phyloP scores from a whole-genome alignment of 92 coral and sea anemone species.

The Nematostella vectensis region DNA sequence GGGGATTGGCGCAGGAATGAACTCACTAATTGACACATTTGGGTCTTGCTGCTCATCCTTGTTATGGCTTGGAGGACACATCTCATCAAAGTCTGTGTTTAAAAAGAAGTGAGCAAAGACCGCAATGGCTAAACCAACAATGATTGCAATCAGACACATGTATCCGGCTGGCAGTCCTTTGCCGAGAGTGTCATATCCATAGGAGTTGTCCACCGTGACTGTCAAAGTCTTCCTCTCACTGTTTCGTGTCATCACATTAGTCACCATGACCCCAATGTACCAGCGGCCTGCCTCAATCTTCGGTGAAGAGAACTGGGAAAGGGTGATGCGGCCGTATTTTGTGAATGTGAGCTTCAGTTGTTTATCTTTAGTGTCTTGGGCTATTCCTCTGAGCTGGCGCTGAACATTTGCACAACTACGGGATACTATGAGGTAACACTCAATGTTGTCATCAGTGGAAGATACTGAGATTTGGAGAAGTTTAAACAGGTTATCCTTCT shows the following conservation, averaged over 20 bases:
- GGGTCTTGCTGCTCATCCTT: conserved; percentile 8
- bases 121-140: conserved; percentile 68
- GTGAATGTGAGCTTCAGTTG: conserved; percentile 59
- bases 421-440: conserved; percentile 62
- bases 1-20: conserved; percentile 50
- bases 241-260: conserved; percentile 14
- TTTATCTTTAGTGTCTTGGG: conserved; percentile 11
- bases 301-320: conserved; percentile 78
- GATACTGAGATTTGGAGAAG: conserved; percentile 61
- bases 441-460: conserved; percentile 41
- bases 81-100: conserved; percentile 82
- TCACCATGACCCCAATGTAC: conserved; percentile 70
- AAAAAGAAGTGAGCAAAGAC: conserved; percentile 78
- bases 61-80: conserved; percentile 16
- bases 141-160: conserved; percentile 45
- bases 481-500: conserved; percentile 33
- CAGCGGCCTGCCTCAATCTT: conserved; percentile 74
- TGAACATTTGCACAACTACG: conserved; percentile 57
- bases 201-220: conserved; percentile 37
- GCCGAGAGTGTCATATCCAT: conserved; percentile 36
- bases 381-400: conserved; percentile 25
- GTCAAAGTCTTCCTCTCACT: conserved; percentile 35
- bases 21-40: conserved; percentile 11
- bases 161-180: conserved; percentile 55
- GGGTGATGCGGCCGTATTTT: conserved; percentile 66